Evolutionary conservation across 2,113 vertebrate genomes (phyloP).

Genomic region (Chauna torquata): DNA sequence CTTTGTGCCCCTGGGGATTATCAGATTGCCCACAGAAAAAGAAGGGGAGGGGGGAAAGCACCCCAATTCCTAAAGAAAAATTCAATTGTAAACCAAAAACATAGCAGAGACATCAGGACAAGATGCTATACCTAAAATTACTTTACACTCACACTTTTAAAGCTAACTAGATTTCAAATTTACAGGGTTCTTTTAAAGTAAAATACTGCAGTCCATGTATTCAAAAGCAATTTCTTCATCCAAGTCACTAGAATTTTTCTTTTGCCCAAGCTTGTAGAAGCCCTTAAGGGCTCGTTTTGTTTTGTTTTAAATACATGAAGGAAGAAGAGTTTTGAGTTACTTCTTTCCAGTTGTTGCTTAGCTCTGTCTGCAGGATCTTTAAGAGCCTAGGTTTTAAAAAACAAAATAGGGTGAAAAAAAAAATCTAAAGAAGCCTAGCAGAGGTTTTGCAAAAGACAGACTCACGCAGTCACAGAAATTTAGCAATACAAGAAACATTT

Average conservation of each 20-base stretch:
- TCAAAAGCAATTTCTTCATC: conserved; percentile 10
- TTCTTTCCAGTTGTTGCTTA: background rate
- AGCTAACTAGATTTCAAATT: background rate
- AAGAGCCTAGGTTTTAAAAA: background rate
- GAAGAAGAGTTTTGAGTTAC: background rate
- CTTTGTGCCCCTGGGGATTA: conserved; percentile 6
- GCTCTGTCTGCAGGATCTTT: background rate
- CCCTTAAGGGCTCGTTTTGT: background rate
- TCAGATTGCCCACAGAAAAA: conserved; percentile 17
- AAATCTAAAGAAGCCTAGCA: background rate
- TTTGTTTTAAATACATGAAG: background rate
- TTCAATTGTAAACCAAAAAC: background rate
- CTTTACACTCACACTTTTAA: background rate
- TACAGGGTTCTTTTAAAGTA: background rate
- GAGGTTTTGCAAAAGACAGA: background rate
- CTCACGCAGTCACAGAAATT: background rate
- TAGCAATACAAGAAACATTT: background rate
- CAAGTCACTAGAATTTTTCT: background rate
- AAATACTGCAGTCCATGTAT: background rate
- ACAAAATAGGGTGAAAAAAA: background rate
- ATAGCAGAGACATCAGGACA: background rate
- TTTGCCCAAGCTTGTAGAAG: conserved; percentile 30
- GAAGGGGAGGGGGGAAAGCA: fast-evolving
- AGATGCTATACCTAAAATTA: background rate
- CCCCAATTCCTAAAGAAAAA: background rate